Base-by-base conservation (phyloP, 2,888 invertebrate species). In the Eupelmus urozonus region DNA sequence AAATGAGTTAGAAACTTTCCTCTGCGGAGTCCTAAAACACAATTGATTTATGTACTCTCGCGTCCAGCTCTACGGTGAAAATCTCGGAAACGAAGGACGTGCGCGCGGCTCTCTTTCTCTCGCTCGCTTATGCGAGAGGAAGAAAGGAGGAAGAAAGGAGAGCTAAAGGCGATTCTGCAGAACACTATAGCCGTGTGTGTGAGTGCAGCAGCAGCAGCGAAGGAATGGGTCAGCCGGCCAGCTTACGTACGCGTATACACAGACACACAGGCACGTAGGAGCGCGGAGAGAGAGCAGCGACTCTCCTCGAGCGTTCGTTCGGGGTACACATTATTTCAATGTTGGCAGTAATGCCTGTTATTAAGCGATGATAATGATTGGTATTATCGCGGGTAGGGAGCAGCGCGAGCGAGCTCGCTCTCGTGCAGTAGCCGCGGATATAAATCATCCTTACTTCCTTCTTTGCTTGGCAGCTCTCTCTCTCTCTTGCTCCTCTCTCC, bases 301-400 rank as follows among this genome's bases (percentile, higher is more conserved):
- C 45, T 20, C 40, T 23, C 34, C 34, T 34, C 9, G n/a, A n/a
- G n/a, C 65, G 45, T 27, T 60, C 70, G 62, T n/a, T 57, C 57
- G 78, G 71, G 75, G 70, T 66, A 71, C 79, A 85, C 89, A 88
- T 89, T 89, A 89, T 89, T 89, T 89, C 89, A 89, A 89, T 89
- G 89, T 89, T 89, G 89, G 88, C 89, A 89, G 89, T 89, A 89
- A 89, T 89, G 89, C 88, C 89, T 89, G 89, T 89, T 89, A 89
- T 89, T 89, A 90, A 89, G 89, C 87, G 89, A 89, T 88, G 89
- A 89, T 89, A 89, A 89, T 90, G 89, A 89, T 90, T 90, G 89
- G 89, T 90, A 90, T 90, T 90, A 90, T 90, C 89, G 89, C 89
- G 86, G 87, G 71, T 53, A 87, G 89, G 89, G 86, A 88, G 89